Conservation (phyloP, 2,113 vertebrate genomes). For the Ochotona curzoniae region DNA sequence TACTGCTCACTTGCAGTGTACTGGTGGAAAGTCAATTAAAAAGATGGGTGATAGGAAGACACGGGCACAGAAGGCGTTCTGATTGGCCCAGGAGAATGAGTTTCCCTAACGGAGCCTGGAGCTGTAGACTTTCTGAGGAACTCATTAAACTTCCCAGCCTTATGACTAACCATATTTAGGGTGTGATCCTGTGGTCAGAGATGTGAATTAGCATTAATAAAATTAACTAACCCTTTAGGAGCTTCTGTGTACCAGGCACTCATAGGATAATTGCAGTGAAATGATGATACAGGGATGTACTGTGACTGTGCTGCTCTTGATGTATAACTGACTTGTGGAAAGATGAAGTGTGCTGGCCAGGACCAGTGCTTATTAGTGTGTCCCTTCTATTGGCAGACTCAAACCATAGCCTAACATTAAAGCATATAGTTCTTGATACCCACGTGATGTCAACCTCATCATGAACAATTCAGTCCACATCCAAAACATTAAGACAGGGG, state of each 20-base stretch:
- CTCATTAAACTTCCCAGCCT: neutral
- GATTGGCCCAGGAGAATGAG: neutral
- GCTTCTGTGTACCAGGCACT: neutral
- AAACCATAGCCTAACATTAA: slow-evolving; percentile 27
- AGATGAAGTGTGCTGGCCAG: slow-evolving; percentile 11
- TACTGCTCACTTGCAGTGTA: slow-evolving; percentile 11
- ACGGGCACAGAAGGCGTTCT: neutral
- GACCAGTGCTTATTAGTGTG: neutral
- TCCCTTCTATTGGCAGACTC: neutral
- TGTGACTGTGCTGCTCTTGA: neutral
- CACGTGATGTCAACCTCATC: neutral
- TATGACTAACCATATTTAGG: neutral
- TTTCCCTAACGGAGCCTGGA: neutral
- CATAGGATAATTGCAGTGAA: slow-evolving; percentile 4
- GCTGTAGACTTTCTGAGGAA: neutral
- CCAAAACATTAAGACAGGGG: no score
- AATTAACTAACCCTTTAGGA: neutral
- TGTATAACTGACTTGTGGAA: slow-evolving; percentile 11
- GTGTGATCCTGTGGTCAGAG: neutral
- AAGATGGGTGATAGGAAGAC: neutral
- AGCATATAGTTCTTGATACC: neutral
- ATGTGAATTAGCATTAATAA: slow-evolving; percentile 31
- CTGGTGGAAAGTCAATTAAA: neutral
- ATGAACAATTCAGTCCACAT: slow-evolving; percentile 11
- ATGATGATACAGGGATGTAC: neutral